Percentiles rank a stretch among this genome's conserved stretches.
Evolutionary conservation across 2,113 vertebrate genomes (phyloP).

Genomic region (Australoheros scitulus): DNA sequence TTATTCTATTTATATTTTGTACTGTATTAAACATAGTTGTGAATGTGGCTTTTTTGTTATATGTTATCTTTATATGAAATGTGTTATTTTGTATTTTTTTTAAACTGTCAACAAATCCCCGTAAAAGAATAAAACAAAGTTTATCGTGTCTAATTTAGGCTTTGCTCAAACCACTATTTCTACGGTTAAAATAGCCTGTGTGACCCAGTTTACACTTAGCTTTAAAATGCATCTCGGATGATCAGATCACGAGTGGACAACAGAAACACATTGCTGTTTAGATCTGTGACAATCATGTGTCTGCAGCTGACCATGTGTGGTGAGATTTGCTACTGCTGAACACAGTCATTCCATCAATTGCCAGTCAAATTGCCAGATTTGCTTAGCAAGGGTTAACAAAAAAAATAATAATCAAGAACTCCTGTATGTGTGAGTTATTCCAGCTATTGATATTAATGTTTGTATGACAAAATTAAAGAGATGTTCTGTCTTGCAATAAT

Average conservation of each 20-base stretch:
- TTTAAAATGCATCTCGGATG: neutral
- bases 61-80: neutral
- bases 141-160: neutral
- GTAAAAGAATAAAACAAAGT: neutral
- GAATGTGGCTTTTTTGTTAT: slow-evolving; percentile 18
- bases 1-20: slow-evolving; percentile 15
- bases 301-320: neutral
- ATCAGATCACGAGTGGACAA: neutral
- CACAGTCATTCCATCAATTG: neutral
- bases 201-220: neutral
- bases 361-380: neutral
- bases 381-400: neutral
- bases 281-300: neutral
- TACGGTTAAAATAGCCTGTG: neutral
- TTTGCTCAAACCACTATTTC: neutral
- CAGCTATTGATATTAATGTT: neutral
- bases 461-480: neutral
- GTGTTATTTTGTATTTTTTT: slow-evolving; percentile 1
- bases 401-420: neutral
- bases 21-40: slow-evolving; percentile 7
- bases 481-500: neutral
- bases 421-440: neutral
- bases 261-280: neutral
- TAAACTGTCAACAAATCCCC: slow-evolving; percentile 16
- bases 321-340: neutral